phyloP scores from a whole-genome alignment of 35 echinoderm and acorn worm genomes.

The Acanthaster planci region DNA sequence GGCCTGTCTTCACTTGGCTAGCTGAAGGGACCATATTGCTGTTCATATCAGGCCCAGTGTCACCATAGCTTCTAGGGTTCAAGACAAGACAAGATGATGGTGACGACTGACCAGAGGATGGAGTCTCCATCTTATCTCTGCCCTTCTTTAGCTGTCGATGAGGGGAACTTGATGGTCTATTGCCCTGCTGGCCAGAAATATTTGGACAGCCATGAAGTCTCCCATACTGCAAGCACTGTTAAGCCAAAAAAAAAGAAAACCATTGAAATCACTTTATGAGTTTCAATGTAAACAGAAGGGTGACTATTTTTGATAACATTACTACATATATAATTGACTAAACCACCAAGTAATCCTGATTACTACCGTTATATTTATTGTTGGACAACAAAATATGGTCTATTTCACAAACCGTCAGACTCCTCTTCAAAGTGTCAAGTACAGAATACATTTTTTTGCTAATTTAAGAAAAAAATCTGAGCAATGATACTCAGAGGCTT shows the following conservation, averaged over 20 bases:
- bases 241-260: not conserved
- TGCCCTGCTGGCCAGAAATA: not conserved
- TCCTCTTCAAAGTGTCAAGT: no score
- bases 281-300: no score
- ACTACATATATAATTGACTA: no score
- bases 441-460: no score
- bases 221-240: conserved; percentile 64
- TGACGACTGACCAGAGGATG: not conserved
- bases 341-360: no score
- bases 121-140: not conserved
- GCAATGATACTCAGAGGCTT: no score
- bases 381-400: no score
- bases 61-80: not conserved
- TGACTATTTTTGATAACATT: no score
- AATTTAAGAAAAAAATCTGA: no score
- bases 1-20: not conserved
- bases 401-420: no score
- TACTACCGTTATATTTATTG: no score
- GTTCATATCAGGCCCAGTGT: not conserved
- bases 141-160: not conserved
- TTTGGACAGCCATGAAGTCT: conserved; percentile 59
- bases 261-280: no score
- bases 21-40: not conserved
- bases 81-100: not conserved
- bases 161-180: not conserved